Percentiles rank a stretch among this genome's conserved stretches.
These are phyloP conservation scores for Columbina picui DNA, from an alignment of 2,113 vertebrate species.

Conservation along the genomic window DNA sequence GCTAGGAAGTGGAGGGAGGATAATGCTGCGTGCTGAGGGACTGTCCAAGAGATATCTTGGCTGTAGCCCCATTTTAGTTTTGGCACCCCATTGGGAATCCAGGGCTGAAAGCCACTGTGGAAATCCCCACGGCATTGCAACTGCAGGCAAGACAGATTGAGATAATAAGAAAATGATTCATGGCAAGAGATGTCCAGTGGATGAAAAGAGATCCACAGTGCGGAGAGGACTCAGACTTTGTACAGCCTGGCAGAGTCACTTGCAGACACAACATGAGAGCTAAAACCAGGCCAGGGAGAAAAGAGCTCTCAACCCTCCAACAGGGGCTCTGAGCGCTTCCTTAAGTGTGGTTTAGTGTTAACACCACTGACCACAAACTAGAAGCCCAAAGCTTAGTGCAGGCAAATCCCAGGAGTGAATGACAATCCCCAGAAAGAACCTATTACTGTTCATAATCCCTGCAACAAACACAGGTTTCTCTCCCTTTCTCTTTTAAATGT, in stretches of 20 bases:
- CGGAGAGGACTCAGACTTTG: background rate
- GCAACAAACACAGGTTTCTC: conserved; percentile 8
- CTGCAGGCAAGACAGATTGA: background rate
- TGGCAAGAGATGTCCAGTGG: background rate
- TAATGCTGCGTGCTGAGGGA: accelerated
- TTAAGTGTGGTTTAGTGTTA: background rate
- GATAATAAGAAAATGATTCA: background rate
- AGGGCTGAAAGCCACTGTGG: background rate
- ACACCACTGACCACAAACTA: conserved; percentile 2
- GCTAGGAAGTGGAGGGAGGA: background rate
- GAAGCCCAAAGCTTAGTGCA: background rate
- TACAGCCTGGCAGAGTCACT: background rate
- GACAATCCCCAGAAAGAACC: conserved; percentile 20
- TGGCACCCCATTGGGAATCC: background rate
- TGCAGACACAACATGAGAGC: background rate
- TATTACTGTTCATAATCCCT: conserved; percentile 42
- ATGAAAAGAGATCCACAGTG: background rate
- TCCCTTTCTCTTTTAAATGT: conserved; percentile 35
- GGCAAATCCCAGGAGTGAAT: background rate
- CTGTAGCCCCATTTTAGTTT: background rate
- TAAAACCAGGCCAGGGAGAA: background rate
- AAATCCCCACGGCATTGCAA: background rate
- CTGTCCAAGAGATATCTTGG: background rate
- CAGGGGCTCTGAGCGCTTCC: background rate
- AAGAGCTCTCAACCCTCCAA: background rate